phyloP scores from a whole-genome alignment of 2,797 vertebrate species.

The Pseudochaenichthys georgianus region DNA sequence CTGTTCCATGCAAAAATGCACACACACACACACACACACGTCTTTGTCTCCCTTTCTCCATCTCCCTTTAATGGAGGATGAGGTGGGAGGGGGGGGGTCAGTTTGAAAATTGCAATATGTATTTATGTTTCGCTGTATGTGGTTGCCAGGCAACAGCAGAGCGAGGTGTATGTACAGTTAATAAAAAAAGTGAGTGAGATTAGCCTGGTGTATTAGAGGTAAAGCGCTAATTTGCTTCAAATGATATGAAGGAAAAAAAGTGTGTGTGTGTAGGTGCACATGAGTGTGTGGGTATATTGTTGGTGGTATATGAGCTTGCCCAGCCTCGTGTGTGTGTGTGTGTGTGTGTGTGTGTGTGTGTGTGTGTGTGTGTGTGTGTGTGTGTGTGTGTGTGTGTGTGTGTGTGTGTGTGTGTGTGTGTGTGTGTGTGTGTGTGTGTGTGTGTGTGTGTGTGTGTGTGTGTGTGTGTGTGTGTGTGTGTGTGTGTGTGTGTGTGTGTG shows the following conservation, averaged over 20 bases:
- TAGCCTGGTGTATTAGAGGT: slow-evolving; percentile 81
- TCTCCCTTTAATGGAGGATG: slow-evolving; percentile 58
- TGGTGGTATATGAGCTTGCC: background rate
- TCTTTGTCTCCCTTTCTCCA: slow-evolving; percentile 56
- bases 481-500: too few species aligned
- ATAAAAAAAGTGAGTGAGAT: slow-evolving; percentile 87
- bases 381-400: too few species aligned
- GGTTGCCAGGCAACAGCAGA: slow-evolving; percentile 92
- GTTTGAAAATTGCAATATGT: slow-evolving; percentile 74
- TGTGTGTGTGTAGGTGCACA: background rate
- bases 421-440: too few species aligned
- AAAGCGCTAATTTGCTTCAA: slow-evolving; percentile 76
- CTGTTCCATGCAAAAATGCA: slow-evolving; percentile 20
- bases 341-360: too few species aligned
- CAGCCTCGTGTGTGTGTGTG: background rate
- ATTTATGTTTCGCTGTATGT: slow-evolving; percentile 75
- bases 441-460: too few species aligned
- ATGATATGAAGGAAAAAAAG: slow-evolving; percentile 56
- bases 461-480: too few species aligned
- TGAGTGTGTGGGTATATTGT: background rate
- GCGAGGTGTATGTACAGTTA: slow-evolving; percentile 90
- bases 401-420: too few species aligned
- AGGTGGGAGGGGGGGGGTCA: slow-evolving; percentile 24
- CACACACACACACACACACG: background rate
- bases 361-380: too few species aligned